phyloP scores from a whole-genome alignment of 1,140 invertebrate genomes.

The Oedothorax gibbosus region DNA sequence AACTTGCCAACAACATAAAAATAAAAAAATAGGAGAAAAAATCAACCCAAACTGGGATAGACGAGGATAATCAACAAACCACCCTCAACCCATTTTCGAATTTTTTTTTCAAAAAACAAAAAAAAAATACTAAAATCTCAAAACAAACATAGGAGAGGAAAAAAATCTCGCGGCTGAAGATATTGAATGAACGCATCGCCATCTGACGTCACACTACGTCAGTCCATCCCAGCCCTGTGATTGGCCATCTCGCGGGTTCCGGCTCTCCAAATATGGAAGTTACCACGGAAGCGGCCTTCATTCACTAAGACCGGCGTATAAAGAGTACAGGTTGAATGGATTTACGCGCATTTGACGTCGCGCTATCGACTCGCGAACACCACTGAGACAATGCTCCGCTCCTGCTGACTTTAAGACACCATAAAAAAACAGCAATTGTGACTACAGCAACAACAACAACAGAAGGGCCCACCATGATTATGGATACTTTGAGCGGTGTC shows the following conservation, averaged over 20 bases:
- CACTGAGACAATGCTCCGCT: conserved; percentile 4
- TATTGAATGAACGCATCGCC: conserved; percentile 56
- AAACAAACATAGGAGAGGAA: conserved; percentile 25
- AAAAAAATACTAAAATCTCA: conserved; percentile 31
- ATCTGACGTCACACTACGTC: conserved; percentile 57
- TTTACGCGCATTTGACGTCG: conserved; percentile 59
- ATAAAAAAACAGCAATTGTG: neutral
- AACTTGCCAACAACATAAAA: no score
- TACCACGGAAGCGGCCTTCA: conserved; percentile 58
- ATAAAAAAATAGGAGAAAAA: conserved; percentile 2
- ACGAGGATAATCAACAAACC: conserved; percentile 17
- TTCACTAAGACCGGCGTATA: conserved; percentile 55
- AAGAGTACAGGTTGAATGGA: conserved; percentile 60
- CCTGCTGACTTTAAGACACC: neutral
- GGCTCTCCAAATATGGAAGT: conserved; percentile 60
- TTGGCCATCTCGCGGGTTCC: conserved; percentile 52
- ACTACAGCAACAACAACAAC: conserved; percentile 10
- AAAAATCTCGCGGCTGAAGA: conserved; percentile 3
- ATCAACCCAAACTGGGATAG: conserved; percentile 1
- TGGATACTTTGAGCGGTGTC: conserved; percentile 45
- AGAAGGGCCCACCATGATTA: conserved; percentile 55
- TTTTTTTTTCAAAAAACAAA: neutral
- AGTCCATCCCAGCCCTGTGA: conserved; percentile 16
- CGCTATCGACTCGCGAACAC: conserved; percentile 30
- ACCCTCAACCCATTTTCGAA: neutral